Percentiles rank a stretch among this genome's conserved stretches.
These are phyloP conservation scores for Rhinatrema bivittatum DNA, from an alignment of 2,797 vertebrate species.

Conservation along the genomic window DNA sequence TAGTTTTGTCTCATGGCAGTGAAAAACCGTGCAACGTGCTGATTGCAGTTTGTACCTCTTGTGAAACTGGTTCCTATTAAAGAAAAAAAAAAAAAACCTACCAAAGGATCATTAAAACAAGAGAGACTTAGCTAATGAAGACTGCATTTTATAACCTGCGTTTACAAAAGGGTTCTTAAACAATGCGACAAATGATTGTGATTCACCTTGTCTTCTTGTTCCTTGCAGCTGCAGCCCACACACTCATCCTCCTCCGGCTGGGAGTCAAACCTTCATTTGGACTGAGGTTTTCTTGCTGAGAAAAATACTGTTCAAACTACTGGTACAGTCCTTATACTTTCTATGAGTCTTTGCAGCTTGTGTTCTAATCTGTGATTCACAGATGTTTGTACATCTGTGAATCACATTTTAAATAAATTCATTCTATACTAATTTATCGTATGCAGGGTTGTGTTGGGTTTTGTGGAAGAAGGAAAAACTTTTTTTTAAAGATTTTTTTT, in stretches of 20 bases:
- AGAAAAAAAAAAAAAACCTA: too few relatives aligned
- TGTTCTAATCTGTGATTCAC: conserved; percentile 28
- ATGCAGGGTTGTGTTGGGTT: too few relatives aligned
- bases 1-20: not conserved
- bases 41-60: conserved; percentile 19
- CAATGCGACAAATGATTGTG: not conserved
- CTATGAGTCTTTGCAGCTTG: conserved; percentile 38
- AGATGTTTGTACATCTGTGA: too few relatives aligned
- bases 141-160: too few relatives aligned
- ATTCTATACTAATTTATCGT: conserved; percentile 49
- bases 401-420: conserved; percentile 53
- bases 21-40: conserved; percentile 4
- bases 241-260: conserved; percentile 12
- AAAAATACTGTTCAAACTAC: conserved; percentile 30
- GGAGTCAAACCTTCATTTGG: conserved; percentile 27
- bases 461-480: too few relatives aligned
- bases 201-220: conserved; percentile 7
- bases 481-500: too few relatives aligned
- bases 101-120: too few relatives aligned
- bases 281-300: conserved; percentile 30
- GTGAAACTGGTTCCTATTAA: conserved; percentile 20
- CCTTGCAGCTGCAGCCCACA: conserved; percentile 8
- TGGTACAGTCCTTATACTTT: conserved; percentile 26
- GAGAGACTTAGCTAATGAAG: too few relatives aligned
- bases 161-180: conserved; percentile 5